These are phyloP conservation scores for Carcina quercana DNA, from an alignment of 2,888 invertebrate genomes.

Conservation along the genomic window DNA sequence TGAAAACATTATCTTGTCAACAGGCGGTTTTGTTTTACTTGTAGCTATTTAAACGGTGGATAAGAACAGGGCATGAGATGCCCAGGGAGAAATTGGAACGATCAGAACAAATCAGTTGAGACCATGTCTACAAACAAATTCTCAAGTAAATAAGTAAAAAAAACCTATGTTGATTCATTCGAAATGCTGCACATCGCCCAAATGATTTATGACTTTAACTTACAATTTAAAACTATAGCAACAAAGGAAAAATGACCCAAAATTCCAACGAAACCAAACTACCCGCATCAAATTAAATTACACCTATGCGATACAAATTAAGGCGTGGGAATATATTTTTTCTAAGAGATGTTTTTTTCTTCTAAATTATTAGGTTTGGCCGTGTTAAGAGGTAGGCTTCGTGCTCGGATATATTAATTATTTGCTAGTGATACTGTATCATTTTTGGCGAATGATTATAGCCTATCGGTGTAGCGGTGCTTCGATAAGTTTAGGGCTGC, in stretches of 20 bases:
- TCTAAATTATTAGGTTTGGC: slow-evolving; percentile 31
- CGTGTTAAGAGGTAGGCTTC: slow-evolving; percentile 24
- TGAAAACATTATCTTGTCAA: too few relatives aligned
- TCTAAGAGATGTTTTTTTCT: slow-evolving; percentile 22
- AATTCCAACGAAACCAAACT: slow-evolving; percentile 37
- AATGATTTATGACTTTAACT: too few relatives aligned
- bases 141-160: too few relatives aligned
- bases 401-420: slow-evolving; percentile 16
- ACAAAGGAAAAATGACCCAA: slow-evolving; percentile 27
- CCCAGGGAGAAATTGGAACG: slow-evolving; percentile 2
- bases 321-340: slow-evolving; percentile 47
- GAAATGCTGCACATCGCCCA: too few relatives aligned
- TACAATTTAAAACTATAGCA: slow-evolving; percentile 14
- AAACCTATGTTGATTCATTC: too few relatives aligned
- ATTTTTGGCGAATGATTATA: slow-evolving; percentile 3
- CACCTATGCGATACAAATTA: slow-evolving; percentile 47
- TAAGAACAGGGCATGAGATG: too few relatives aligned
- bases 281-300: slow-evolving; percentile 55
- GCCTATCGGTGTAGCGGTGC: too few relatives aligned
- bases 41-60: too few relatives aligned
- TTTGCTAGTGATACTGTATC: slow-evolving; percentile 6
- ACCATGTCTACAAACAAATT: too few relatives aligned
- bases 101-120: too few relatives aligned
- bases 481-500: too few relatives aligned
- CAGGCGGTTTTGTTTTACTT: too few relatives aligned